A percentile compares a stretch with the other conserved stretches of the same genome.
These are phyloP conservation scores for Alaudala cheleensis DNA, from an alignment of 2,113 vertebrate genomes.

Conservation along the genomic window DNA sequence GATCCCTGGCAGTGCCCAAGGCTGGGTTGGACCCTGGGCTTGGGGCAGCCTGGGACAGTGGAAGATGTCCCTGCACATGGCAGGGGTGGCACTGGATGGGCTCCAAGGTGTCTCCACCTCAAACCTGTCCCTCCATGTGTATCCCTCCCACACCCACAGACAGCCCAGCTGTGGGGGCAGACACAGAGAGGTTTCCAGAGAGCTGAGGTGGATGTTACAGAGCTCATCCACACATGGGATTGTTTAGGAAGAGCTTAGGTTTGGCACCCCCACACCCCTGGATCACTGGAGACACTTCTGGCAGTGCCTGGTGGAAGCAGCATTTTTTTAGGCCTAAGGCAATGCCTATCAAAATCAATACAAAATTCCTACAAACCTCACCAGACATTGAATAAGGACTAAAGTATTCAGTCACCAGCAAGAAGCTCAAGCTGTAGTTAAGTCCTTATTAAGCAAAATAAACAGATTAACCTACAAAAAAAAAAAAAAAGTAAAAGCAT, in stretches of 20 bases:
- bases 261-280: not conserved
- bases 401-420: not conserved
- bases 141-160: not conserved
- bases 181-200: not conserved
- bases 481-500: not conserved
- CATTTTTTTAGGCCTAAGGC: not conserved
- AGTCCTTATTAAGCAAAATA: not conserved
- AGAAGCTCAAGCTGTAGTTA: not conserved
- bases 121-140: not conserved
- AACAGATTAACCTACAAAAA: not conserved
- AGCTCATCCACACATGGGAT: not conserved
- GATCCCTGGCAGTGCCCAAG: not conserved
- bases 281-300: not conserved
- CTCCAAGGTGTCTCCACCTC: accelerated
- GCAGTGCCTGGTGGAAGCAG: not conserved
- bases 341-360: not conserved
- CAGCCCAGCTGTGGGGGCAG: not conserved
- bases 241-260: not conserved
- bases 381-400: not conserved
- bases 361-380: not conserved
- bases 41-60: not conserved
- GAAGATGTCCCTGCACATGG: not conserved
- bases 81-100: not conserved
- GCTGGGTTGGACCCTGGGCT: not conserved
- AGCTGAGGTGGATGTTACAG: not conserved